Evolutionary conservation across 2,888 invertebrate species (phyloP), one percentile per base, ranked within the genome.

Genomic region (Mellilla xanthometata): DNA sequence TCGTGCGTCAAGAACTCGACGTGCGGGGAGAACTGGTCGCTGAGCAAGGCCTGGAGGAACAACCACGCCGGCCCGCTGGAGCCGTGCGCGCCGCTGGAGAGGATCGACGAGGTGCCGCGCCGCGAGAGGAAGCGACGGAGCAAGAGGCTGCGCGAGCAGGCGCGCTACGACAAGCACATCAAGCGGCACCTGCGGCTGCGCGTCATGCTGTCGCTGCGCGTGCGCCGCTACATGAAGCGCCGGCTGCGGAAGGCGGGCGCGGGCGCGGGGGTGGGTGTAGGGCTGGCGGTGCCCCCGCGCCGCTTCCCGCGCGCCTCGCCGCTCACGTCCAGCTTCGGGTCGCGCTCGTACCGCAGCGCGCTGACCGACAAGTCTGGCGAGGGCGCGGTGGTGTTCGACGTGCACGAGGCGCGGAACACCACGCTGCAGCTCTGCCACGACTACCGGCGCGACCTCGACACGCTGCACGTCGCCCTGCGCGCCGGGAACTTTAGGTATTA

Each of bases 121-220:
- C 68, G 63, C 48, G 81, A 72, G 57, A 75, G 69, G 45, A 81
- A 72, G 58, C 76, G 74, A 52, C 55, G 76, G 15, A 76, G 75
- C 34, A 79, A 75, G 53, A 76, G 76, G 56, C 45, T 89, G 29
- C 91, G 91, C 54, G 90, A 90, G 52, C 87, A 89, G 51, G 41
- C 90, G 40, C 77, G 90, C 12, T 91, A 91, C 43, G 92, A 93
- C 57, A 90, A 91, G 51, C 91, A 92, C 60, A 91, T 93, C 1
- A 92, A 92, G 39, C 81, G 93, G 12, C 92, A 93, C 64, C 91
- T 94, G 12, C 86, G 93, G 43, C 91, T 94, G 11, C 84, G 94
- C 9, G 91, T 94, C 33, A 93, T 94, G 91, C 78, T 94, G 59
- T 93, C 93, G 7, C 76, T 94, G 49, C 85, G 94, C 47, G 89